These are phyloP conservation scores for Berghia stephanieae DNA, from an alignment of 1,140 invertebrate species.

Conservation along the genomic window DNA sequence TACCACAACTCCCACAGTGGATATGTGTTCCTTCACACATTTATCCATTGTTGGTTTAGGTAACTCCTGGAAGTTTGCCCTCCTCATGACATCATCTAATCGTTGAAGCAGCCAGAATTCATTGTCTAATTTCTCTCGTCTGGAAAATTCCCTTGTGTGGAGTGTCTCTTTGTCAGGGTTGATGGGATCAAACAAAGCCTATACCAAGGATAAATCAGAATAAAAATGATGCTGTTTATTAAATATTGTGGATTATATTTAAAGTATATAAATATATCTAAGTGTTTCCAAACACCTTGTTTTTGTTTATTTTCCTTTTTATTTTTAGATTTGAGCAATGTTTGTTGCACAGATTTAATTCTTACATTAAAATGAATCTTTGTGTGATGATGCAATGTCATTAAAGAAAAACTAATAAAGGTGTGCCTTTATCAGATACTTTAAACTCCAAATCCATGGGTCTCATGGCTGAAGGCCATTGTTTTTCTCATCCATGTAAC, in stretches of 20 bases:
- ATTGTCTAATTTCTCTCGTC: conserved; percentile 59
- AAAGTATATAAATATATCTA: not conserved
- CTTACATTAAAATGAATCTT: not conserved
- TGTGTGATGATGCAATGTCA: no score
- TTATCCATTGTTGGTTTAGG: conserved; percentile 45
- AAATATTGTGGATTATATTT: not conserved
- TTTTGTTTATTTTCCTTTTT: not conserved
- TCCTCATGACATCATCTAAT: conserved; percentile 60
- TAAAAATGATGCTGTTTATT: conserved; percentile 1
- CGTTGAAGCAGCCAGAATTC: conserved; percentile 64
- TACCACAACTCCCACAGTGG: conserved; percentile 56
- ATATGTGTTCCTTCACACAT: conserved; percentile 53
- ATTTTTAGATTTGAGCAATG: not conserved
- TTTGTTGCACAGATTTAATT: not conserved
- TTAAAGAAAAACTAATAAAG: no score
- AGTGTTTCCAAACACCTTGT: not conserved
- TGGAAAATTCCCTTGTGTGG: conserved; percentile 46
- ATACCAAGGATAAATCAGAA: conserved; percentile 16
- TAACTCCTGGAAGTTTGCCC: conserved; percentile 63
- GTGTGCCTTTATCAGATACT: no score
- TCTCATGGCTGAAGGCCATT: no score
- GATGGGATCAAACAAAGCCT: conserved; percentile 64
- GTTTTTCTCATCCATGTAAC: no score
- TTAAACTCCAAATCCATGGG: no score
- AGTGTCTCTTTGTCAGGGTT: conserved; percentile 66